These are phyloP conservation scores for Ploceus nigricollis DNA, from an alignment of 2,113 vertebrate genomes.

Conservation along the genomic window DNA sequence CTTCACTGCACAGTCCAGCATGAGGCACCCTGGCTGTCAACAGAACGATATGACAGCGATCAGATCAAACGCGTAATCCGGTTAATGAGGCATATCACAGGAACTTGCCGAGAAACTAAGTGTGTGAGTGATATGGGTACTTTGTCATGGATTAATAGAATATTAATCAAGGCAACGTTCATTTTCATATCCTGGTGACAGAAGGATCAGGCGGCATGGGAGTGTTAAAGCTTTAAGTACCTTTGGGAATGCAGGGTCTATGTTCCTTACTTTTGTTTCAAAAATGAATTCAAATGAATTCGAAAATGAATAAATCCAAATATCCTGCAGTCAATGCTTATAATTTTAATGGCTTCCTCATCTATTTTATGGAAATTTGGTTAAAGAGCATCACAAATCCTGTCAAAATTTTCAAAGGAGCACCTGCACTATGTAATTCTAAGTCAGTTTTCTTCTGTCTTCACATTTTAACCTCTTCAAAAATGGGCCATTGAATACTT, in stretches of 20 bases:
- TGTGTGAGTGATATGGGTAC: neutral
- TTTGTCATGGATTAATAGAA: neutral
- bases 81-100: neutral
- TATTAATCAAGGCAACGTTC: neutral
- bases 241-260: neutral
- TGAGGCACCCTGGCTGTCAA: neutral
- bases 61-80: neutral
- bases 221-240: neutral
- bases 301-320: neutral
- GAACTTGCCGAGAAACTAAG: neutral
- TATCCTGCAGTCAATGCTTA: neutral
- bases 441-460: neutral
- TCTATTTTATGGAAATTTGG: neutral
- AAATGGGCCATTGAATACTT: neutral
- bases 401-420: neutral
- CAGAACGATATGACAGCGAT: accelerated
- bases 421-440: neutral
- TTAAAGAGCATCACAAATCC: neutral
- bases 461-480: neutral
- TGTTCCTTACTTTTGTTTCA: neutral
- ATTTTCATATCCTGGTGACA: neutral
- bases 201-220: neutral
- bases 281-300: too few species aligned
- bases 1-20: neutral
- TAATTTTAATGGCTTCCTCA: neutral